Evolutionary conservation across 2,888 invertebrate species (phyloP), one percentile per base, ranked within the genome.

Genomic region (Apamea crenata): DNA sequence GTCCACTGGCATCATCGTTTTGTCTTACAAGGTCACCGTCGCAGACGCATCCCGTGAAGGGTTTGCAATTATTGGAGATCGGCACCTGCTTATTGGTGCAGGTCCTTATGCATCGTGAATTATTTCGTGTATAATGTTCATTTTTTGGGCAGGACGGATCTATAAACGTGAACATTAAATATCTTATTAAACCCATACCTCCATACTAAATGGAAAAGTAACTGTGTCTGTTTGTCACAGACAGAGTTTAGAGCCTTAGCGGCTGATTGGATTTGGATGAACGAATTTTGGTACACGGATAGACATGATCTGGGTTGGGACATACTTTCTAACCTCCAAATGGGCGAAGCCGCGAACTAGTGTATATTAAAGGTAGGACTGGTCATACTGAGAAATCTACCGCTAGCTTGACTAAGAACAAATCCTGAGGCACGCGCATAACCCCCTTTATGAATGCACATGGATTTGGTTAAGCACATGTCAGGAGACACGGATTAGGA

Each of bases 391-490:
- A 80, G 40, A 70, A 70, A 86, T 68, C 25, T 83, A 18, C 78
- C 72, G 1, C 56, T 77, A 29, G 53, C 74, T 61, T 77, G 36
- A 69, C 61, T 50, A 14, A 80, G 68, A 32, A 86, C n/a, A 66
- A 16, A 86, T 59, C 44, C 74, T n/a, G 67, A 14, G 2, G 2
- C 36, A 47, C 86, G 86, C 69, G 86, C 86, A 36, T 83, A 86
- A 25, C 83, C 86, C 16, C 40, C n/a, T 61, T 65, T 65, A 16
- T 68, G 25, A 4, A 21, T 1, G 56, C 83, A 83, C 56, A 21
- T 6, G 88, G 87, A 2, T 85, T 69, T 29, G 90, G 90, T n/a
- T 88, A 40, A 1, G 32, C 70, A 70, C 89, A 89, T 25, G 88
- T 87, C 32, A 69, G 56, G 1, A 86, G 87, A 66, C 89, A 90